Evolutionary conservation across 2,888 invertebrate genomes (phyloP).

Genomic region (Drosophila gaucha): DNA sequence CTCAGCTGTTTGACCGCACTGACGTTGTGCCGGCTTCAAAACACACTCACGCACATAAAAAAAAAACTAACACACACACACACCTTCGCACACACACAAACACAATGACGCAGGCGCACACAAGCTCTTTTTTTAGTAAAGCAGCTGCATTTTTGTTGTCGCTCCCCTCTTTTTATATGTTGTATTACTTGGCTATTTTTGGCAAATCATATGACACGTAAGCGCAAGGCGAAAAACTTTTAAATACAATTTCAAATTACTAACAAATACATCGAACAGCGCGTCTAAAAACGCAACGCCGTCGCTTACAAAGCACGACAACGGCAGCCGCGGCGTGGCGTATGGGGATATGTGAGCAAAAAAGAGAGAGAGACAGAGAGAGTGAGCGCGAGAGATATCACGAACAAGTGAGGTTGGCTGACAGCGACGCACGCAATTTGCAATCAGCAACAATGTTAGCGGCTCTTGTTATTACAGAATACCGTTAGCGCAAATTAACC

Average conservation of each 20-base stretch:
- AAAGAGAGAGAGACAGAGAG: background rate
- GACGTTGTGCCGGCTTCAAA: slow-evolving; percentile 46
- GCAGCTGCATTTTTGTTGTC: slow-evolving; percentile 38
- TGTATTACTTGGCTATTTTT: slow-evolving; percentile 48
- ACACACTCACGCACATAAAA: slow-evolving; percentile 13
- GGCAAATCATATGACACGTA: slow-evolving; percentile 38
- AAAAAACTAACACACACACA: slow-evolving; percentile 5
- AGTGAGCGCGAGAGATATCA: background rate
- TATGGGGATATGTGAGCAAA: background rate
- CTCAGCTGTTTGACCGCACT: slow-evolving; percentile 44
- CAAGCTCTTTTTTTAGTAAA: slow-evolving; percentile 15
- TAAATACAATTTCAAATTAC: slow-evolving; percentile 18
- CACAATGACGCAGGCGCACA: slow-evolving; percentile 43
- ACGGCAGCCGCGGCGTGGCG: slow-evolving; percentile 20
- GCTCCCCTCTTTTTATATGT: background rate
- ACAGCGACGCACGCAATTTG: slow-evolving; percentile 46
- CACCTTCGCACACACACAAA: slow-evolving; percentile 7
- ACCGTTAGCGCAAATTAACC: slow-evolving; percentile 32
- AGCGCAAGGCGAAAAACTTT: slow-evolving; percentile 18
- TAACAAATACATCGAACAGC: slow-evolving; percentile 29
- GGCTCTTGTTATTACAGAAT: slow-evolving; percentile 42
- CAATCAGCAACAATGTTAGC: slow-evolving; percentile 33
- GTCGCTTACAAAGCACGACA: slow-evolving; percentile 23
- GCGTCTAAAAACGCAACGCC: slow-evolving; percentile 28
- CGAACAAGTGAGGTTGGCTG: slow-evolving; percentile 2